phyloP scores from a whole-genome alignment of 2,888 invertebrate genomes.

The Gonocerus acuteangulatus region DNA sequence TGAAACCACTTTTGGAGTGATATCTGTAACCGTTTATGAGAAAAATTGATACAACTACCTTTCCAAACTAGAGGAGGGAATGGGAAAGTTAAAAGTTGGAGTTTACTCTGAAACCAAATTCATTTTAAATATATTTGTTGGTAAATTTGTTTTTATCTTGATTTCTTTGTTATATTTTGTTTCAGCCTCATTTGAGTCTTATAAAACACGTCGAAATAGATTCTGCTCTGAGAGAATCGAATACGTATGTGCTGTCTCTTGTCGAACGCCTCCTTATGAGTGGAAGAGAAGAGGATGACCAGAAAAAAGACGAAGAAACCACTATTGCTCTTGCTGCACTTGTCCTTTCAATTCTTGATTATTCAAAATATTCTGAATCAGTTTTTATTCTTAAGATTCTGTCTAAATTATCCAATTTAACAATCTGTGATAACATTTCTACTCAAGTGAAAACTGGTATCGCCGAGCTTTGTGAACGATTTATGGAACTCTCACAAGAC shows the following conservation, averaged over 20 bases:
- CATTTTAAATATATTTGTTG: too few relatives aligned
- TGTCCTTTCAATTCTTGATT: slow-evolving; percentile 2
- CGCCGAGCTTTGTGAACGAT: slow-evolving; percentile 2
- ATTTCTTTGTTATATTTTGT: not conserved
- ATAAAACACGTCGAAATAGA: not conserved
- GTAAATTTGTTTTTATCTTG: not conserved
- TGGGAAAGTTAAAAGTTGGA: too few relatives aligned
- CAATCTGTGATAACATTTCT: not conserved
- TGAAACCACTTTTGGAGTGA: too few relatives aligned
- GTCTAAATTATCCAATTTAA: not conserved
- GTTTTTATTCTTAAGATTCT: not conserved
- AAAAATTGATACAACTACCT: too few relatives aligned
- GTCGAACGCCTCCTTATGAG: not conserved
- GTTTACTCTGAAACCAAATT: too few relatives aligned
- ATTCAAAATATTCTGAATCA: slow-evolving; percentile 1
- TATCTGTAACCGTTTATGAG: too few relatives aligned
- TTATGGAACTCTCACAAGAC: slow-evolving; percentile 3
- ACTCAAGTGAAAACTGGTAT: slow-evolving; percentile 4
- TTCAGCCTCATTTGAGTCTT: slow-evolving; percentile 2
- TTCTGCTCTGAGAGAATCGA: not conserved
- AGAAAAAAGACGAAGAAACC: not conserved
- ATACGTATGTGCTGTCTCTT: not conserved
- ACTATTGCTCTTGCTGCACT: slow-evolving; percentile 1
- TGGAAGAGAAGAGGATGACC: not conserved
- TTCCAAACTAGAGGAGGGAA: too few relatives aligned